Conservation (phyloP, 1,140 invertebrate genomes). For the Manduca sexta region DNA sequence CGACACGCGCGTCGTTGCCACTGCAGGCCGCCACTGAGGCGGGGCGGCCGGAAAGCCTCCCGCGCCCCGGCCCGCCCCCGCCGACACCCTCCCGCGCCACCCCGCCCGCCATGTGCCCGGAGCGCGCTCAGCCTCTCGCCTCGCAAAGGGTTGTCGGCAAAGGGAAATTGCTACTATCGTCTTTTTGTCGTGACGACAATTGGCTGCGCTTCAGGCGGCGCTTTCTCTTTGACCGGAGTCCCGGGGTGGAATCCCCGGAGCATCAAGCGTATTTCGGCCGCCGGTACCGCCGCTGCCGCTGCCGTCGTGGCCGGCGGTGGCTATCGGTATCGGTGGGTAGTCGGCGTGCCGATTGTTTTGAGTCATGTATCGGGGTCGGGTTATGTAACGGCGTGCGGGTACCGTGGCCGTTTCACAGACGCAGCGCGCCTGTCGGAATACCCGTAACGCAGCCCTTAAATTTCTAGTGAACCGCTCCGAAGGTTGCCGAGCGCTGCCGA, state of each 20-base stretch:
- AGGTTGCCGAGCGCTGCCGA: slow-evolving; percentile 35
- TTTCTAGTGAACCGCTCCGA: slow-evolving; percentile 54
- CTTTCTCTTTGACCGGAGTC: slow-evolving; percentile 22
- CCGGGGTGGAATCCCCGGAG: neutral
- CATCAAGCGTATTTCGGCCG: no score
- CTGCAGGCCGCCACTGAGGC: slow-evolving; percentile 67
- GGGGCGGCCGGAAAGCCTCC: slow-evolving; percentile 54
- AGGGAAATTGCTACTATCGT: slow-evolving; percentile 47
- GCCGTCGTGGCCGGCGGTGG: no score
- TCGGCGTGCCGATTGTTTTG: slow-evolving; percentile 7
- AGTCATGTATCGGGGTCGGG: slow-evolving; percentile 16
- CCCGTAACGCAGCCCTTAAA: slow-evolving; percentile 61
- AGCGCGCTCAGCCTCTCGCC: slow-evolving; percentile 38
- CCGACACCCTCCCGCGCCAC: slow-evolving; percentile 22
- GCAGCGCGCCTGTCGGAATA: slow-evolving; percentile 30
- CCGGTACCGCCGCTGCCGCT: no score
- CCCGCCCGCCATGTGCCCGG: slow-evolving; percentile 58
- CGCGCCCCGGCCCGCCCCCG: slow-evolving; percentile 19
- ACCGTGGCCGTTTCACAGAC: slow-evolving; percentile 21
- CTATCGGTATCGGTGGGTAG: no score
- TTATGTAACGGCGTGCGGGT: slow-evolving; percentile 33
- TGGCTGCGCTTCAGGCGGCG: slow-evolving; percentile 31
- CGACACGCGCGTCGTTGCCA: slow-evolving; percentile 67
- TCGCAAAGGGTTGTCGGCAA: slow-evolving; percentile 61
- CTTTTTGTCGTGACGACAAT: slow-evolving; percentile 40